Percentiles rank a stretch among this genome's conserved stretches.
These are phyloP conservation scores for Priocnemis perturbator DNA, from an alignment of 2,888 invertebrate species.

Conservation along the genomic window DNA sequence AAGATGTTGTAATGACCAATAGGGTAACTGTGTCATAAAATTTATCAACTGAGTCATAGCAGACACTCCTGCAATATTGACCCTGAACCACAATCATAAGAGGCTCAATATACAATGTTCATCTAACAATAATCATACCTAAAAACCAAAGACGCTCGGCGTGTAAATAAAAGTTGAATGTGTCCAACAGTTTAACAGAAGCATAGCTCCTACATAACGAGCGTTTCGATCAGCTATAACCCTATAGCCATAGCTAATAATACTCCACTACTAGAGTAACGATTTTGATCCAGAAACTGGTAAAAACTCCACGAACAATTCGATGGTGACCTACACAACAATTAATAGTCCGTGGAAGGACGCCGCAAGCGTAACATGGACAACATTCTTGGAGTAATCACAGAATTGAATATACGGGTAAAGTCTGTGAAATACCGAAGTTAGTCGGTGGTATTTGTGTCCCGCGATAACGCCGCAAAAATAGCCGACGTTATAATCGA, in stretches of 20 bases:
- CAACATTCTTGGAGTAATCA: background rate
- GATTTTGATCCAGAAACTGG: background rate
- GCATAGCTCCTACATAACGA: background rate
- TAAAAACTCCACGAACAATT: background rate
- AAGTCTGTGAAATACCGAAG: background rate
- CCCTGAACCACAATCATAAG: too few relatives aligned
- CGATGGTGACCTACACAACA: background rate
- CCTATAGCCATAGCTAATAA: background rate
- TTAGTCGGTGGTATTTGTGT: background rate
- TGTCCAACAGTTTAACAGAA: background rate
- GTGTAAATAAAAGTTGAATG: background rate
- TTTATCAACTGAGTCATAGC: background rate
- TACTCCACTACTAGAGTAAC: background rate
- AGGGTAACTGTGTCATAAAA: background rate
- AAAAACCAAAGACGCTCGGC: background rate
- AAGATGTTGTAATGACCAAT: background rate
- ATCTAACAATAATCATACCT: too few relatives aligned
- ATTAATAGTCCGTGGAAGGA: background rate
- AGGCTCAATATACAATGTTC: too few relatives aligned
- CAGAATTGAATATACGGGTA: background rate
- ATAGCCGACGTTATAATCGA: background rate
- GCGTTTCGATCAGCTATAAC: background rate
- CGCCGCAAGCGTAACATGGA: constrained; percentile 5
- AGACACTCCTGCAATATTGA: background rate
- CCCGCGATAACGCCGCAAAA: background rate